phyloP scores from a whole-genome alignment of 2,797 vertebrate species.

The Spheniscus humboldti region DNA sequence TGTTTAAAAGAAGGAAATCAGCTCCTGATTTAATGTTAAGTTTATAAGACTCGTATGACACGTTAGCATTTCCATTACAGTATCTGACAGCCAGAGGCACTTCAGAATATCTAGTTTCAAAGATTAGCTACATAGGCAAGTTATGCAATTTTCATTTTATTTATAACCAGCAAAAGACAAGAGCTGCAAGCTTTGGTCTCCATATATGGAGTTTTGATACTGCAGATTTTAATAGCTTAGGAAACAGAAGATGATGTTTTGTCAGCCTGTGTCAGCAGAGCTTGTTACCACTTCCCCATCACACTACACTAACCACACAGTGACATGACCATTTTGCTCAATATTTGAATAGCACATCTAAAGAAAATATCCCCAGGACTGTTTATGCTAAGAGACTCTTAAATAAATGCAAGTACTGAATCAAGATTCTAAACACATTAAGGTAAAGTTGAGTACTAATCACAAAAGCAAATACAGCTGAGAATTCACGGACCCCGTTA shows the following conservation, averaged over 20 bases:
- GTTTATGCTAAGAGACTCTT: background rate
- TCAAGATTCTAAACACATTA: background rate
- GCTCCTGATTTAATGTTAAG: background rate
- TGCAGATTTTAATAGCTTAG: background rate
- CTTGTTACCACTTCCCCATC: background rate
- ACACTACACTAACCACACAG: background rate
- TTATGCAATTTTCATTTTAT: background rate
- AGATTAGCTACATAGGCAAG: background rate
- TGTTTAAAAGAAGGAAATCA: conserved; percentile 9
- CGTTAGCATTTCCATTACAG: background rate
- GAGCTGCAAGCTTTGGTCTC: background rate
- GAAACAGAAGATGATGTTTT: background rate
- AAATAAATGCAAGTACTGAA: background rate
- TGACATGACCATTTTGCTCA: background rate
- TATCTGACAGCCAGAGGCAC: background rate
- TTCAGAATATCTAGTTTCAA: background rate
- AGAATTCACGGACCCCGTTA: background rate
- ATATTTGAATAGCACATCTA: background rate
- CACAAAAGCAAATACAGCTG: background rate
- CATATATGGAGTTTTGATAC: background rate
- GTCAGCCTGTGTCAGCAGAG: background rate
- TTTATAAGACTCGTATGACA: background rate
- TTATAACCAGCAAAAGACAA: background rate
- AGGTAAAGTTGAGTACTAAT: background rate
- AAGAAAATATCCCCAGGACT: background rate